Evolutionary conservation across 1,140 invertebrate genomes (phyloP).

Genomic region (Drosophila auraria): DNA sequence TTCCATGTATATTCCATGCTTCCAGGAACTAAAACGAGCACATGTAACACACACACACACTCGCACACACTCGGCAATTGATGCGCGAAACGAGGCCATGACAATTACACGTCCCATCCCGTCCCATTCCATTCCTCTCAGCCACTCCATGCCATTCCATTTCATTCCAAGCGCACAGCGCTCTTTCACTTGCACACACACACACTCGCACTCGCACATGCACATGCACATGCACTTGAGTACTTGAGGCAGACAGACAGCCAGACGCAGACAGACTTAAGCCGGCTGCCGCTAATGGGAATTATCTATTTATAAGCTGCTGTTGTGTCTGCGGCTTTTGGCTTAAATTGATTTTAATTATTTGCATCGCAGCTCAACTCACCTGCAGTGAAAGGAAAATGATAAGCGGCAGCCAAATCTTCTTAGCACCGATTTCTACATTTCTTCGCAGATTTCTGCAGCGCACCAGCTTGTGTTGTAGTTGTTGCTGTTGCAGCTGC

Average conservation of each 20-base stretch:
- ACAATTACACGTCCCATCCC: slow-evolving; percentile 47
- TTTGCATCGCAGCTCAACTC: slow-evolving; percentile 50
- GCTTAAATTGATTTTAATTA: slow-evolving; percentile 62
- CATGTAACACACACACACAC: slow-evolving; percentile 33
- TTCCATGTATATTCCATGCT: slow-evolving; percentile 8
- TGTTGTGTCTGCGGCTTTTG: slow-evolving; percentile 42
- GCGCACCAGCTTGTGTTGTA: slow-evolving; percentile 43
- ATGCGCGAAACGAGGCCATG: slow-evolving; percentile 48
- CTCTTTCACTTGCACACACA: slow-evolving; percentile 42
- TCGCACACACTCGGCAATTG: slow-evolving; percentile 11
- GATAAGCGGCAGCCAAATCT: slow-evolving; percentile 82
- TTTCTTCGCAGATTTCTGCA: slow-evolving; percentile 61
- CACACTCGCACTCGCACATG: not conserved
- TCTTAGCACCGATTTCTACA: slow-evolving; percentile 67
- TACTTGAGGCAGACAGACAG: slow-evolving; percentile 4
- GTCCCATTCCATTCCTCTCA: slow-evolving; percentile 24
- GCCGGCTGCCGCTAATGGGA: slow-evolving; percentile 49
- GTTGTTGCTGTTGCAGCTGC: slow-evolving; percentile 26
- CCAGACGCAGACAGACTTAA: slow-evolving; percentile 5
- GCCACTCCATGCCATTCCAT: slow-evolving; percentile 33
- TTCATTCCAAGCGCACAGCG: slow-evolving; percentile 12
- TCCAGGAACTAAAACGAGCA: slow-evolving; percentile 41
- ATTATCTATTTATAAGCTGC: slow-evolving; percentile 60
- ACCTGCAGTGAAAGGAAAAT: slow-evolving; percentile 84
- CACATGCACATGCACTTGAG: slow-evolving; percentile 1